These are phyloP conservation scores for Cyprinodon variegatus DNA, from an alignment of 2,113 vertebrate genomes.

Conservation along the genomic window DNA sequence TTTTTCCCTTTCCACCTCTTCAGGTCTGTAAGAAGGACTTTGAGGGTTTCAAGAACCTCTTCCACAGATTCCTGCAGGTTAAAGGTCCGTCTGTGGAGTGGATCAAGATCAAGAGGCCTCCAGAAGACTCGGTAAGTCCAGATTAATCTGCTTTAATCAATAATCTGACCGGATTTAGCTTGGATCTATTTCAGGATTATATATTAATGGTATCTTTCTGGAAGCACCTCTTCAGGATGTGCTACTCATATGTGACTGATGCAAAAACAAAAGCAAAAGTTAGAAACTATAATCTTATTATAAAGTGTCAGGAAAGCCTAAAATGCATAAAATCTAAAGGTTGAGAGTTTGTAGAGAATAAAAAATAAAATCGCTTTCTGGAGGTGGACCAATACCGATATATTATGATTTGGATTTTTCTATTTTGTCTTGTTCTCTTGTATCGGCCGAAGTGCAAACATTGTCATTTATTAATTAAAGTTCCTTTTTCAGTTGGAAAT, in stretches of 20 bases:
- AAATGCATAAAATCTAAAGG: not conserved
- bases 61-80: constrained; percentile 95
- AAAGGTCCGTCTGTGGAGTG: constrained; percentile 97
- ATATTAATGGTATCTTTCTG: not conserved
- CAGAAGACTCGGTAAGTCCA: constrained; percentile 89
- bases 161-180: not conserved
- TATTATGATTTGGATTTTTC: too few relatives aligned
- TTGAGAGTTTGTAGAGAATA: too few relatives aligned
- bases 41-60: constrained; percentile 93
- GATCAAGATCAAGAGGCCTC: constrained; percentile 95
- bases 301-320: not conserved
- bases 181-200: not conserved
- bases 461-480: too few relatives aligned
- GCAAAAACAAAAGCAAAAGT: not conserved
- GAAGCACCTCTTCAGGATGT: not conserved
- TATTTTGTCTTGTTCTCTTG: too few relatives aligned
- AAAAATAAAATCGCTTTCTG: too few relatives aligned
- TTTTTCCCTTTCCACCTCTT: constrained; percentile 45
- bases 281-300: not conserved
- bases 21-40: constrained; percentile 93
- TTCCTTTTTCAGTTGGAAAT: too few relatives aligned
- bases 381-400: too few relatives aligned
- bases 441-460: too few relatives aligned
- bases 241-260: not conserved
- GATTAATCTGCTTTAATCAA: not conserved